Conservation (phyloP, 2,888 invertebrate species). For the Thereva unica region DNA sequence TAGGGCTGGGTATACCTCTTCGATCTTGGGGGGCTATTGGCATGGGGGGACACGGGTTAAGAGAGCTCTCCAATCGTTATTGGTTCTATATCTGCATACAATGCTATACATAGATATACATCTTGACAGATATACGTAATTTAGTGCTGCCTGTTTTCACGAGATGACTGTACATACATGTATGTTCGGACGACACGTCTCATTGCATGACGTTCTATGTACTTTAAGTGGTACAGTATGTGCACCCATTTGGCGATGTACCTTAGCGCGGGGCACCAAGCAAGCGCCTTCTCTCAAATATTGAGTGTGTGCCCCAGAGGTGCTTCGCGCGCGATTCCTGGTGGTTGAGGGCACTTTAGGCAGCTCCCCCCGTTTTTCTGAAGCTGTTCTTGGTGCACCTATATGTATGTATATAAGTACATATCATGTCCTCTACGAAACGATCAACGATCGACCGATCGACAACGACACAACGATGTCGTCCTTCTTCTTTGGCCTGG, state of each 20-base stretch:
- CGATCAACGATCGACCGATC: no score
- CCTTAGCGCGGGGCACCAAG: no score
- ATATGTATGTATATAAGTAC: constrained; percentile 7
- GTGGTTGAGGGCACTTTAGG: not conserved
- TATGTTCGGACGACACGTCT: constrained; percentile 20
- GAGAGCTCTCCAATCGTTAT: constrained; percentile 40
- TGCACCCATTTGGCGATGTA: constrained; percentile 30
- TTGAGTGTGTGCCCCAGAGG: no score
- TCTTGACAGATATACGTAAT: constrained; percentile 42
- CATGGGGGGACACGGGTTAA: constrained; percentile 31
- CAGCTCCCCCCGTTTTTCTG: not conserved
- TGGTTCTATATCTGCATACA: constrained; percentile 36
- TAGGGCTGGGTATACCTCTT: not conserved
- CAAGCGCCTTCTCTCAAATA: no score
- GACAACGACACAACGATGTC: not conserved
- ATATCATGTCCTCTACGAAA: constrained; percentile 18
- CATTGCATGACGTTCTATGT: constrained; percentile 26
- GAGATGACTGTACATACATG: constrained; percentile 30
- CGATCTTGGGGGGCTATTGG: not conserved
- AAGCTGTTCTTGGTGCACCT: constrained; percentile 13
- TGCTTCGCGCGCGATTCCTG: not conserved
- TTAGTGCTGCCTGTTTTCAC: constrained; percentile 43
- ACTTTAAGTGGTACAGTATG: not conserved
- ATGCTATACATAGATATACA: constrained; percentile 38
- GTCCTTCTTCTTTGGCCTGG: constrained; percentile 25